Conservation (phyloP, 2,888 invertebrate genomes). For the Sthenelais limicola region DNA sequence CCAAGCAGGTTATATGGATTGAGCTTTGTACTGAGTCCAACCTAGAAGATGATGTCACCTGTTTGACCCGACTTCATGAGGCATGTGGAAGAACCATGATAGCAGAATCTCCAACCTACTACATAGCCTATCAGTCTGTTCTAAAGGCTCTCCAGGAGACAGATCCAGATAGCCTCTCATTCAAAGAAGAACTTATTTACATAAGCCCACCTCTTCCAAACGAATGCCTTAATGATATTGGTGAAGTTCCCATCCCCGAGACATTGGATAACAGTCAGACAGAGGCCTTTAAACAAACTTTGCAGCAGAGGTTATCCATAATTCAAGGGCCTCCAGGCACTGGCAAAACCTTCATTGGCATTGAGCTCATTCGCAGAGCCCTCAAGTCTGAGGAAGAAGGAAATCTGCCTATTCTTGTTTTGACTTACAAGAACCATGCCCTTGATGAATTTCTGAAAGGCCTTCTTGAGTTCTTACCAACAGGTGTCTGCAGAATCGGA, state of each 20-base stretch:
- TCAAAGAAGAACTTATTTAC: slow-evolving; percentile 80
- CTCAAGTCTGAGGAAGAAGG: slow-evolving; percentile 71
- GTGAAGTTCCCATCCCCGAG: too few relatives aligned
- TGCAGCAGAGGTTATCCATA: slow-evolving; percentile 82
- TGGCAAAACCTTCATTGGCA: slow-evolving; percentile 84
- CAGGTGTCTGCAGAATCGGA: slow-evolving; percentile 43
- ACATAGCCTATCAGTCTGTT: slow-evolving; percentile 84
- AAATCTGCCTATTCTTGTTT: slow-evolving; percentile 45
- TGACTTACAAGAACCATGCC: slow-evolving; percentile 52
- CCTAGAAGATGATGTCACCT: slow-evolving; percentile 9
- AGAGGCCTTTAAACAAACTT: slow-evolving; percentile 79
- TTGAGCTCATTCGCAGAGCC: slow-evolving; percentile 77
- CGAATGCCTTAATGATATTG: slow-evolving; percentile 55
- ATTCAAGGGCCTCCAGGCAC: slow-evolving; percentile 91
- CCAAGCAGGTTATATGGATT: slow-evolving; percentile 39
- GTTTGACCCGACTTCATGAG: slow-evolving; percentile 18
- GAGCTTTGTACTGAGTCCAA: slow-evolving; percentile 47
- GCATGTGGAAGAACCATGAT: slow-evolving; percentile 71
- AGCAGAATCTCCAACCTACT: slow-evolving; percentile 83
- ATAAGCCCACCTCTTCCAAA: slow-evolving; percentile 62
- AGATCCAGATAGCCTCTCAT: slow-evolving; percentile 77
- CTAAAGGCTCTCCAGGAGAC: slow-evolving; percentile 79
- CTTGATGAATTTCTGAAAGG: slow-evolving; percentile 49
- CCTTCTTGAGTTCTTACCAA: slow-evolving; percentile 14
- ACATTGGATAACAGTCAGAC: slow-evolving; percentile 80